Base-by-base conservation (phyloP, 2,113 vertebrate species). In the Sturnira hondurensis region DNA sequence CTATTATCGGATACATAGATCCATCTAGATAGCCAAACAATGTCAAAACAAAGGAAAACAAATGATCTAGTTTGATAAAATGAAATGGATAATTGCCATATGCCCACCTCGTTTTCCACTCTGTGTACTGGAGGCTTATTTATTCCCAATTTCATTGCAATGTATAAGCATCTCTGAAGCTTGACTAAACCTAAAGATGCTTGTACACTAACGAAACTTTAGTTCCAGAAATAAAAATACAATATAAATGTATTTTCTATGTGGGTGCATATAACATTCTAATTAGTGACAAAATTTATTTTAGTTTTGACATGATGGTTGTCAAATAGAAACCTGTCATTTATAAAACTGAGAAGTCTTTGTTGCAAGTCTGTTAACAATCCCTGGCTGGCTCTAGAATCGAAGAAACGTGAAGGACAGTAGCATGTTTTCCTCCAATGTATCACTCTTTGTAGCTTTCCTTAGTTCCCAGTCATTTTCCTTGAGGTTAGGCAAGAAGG, bases 1-100 rank as follows among this genome's bases (percentile, higher is more conserved):
- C 43, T 56, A 77, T 70, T 87, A 73, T 56, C 20, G 71, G 61
- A 82, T 88, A 91, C 92, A 71, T 41, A 93, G 67, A 94, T 71
- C 50, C 12, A 56, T 85, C 52, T 52, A 73, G 67, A 85, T 81
- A 90, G 67, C n/a, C 83, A 95, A 95, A 73, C 41, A 92, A 43
- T 82, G 71, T 67, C 74, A 96, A 54, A 88, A 61, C 31, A 81
- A 96, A 86, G 71, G 68, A 96, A 97, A 96, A 91, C 8, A 96
- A 85, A 91, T 94, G 94, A 81, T 67, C 45, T 86, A 43, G 67
- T 43, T 58, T 68, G 77, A 70, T 87, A 74, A 96, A 89, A 84
- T 86, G 54, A 96, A 97, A 96, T 87, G 54, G 63, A 92, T 63
- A 50, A 19, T 81, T 83, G 47, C 84, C 93, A 93, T 65, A 82